Base-by-base conservation (phyloP, 2,113 vertebrate species). In the Chionodraco myersi region DNA sequence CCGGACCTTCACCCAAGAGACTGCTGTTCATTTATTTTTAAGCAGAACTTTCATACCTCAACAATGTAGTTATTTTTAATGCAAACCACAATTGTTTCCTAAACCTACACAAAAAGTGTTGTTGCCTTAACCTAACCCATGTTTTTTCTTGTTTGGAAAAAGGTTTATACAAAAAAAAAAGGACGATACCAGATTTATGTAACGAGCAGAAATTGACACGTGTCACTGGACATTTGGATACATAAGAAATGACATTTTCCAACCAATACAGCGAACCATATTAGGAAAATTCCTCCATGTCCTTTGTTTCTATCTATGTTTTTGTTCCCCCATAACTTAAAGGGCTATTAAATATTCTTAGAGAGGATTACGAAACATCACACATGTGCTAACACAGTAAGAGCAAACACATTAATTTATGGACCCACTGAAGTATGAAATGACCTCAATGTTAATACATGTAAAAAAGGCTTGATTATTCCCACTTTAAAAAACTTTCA, bases 381-480 rank as follows among this genome's bases (percentile, higher is more conserved):
- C 45, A 44, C 36, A 41, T 41, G 36, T 41, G 36, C 60, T 41
- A 0, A 10, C 11, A 34, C 57, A 63, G 26, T 1, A 21, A 49
- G 16, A 49, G 73, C 7, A 45, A 73, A 74, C 69, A 63, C 51
- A 47, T 74, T 73, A 67, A 82, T 62, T 23, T 60, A 82, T 21
- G 51, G 6, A 30, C 30, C 30, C 30, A 51, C 4, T 47, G 60
- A 16, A 62, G 72, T 73, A 73, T 85, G 61, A 87, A 85, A 85
- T 87, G 63, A 82, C n/a, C n/a, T 44, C 34, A 56, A 1, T 60
- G 71, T 72, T 56, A 72, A 65, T 44, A 63, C 51, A 83, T 72
- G 41, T 49, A 52, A 64, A 77, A 48, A 13, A 67, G 6, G 36
- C 13, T 62, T n/a, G 34, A 23, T 51, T 52, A 63, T 58, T 45